Evolutionary conservation across 2,888 invertebrate species (phyloP).

Genomic region (Rotaria macrura): DNA sequence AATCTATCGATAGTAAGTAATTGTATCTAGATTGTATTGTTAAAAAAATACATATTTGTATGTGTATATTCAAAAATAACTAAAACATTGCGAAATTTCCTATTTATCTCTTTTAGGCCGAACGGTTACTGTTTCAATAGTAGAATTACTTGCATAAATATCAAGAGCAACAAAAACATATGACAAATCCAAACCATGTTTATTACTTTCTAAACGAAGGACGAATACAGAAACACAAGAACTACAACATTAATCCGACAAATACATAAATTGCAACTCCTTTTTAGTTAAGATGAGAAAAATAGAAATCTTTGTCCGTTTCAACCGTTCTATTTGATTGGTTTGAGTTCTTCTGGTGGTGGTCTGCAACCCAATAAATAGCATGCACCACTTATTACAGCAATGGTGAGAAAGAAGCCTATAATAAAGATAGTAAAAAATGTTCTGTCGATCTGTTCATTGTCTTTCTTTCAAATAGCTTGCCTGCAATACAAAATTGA

Average conservation of each 20-base stretch:
- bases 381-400: not conserved
- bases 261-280: not conserved
- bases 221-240: not conserved
- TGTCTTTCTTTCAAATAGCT: not conserved
- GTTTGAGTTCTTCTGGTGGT: not conserved
- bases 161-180: too few relatives aligned
- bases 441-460: too few relatives aligned
- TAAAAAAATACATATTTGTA: too few relatives aligned
- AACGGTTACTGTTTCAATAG: too few relatives aligned
- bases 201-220: not conserved
- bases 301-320: not conserved
- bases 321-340: not conserved
- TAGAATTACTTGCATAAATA: too few relatives aligned
- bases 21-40: too few relatives aligned
- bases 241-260: not conserved
- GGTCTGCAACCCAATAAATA: slow-evolving; percentile 12
- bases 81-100: too few relatives aligned
- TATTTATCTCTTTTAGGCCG: too few relatives aligned
- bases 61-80: too few relatives aligned
- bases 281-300: not conserved
- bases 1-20: too few relatives aligned
- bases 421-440: not conserved
- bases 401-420: slow-evolving; percentile 21
- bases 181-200: not conserved
- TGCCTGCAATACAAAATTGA: slow-evolving; percentile 20